Evolutionary conservation across 1,140 invertebrate genomes (phyloP), one percentile per base, ranked within the genome.

Genomic region (Caenorhabditis latens): DNA sequence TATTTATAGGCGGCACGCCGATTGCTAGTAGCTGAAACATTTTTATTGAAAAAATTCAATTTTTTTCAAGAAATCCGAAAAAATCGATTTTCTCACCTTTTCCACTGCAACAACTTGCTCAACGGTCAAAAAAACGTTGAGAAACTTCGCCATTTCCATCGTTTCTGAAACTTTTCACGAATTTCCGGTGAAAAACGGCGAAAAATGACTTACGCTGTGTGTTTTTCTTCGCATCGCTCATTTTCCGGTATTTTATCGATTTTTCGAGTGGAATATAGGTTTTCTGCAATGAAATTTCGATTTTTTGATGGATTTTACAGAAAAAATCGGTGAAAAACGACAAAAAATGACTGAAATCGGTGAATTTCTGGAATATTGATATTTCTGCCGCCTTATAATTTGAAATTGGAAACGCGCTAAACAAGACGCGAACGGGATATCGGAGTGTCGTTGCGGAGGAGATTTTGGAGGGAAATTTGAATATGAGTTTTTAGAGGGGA

Each of bases 141-240:
- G 46, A 79, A 79, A 79, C 16, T 79, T 79, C 53, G 32, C 71
- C 71, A 79, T 50, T 79, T 79, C 71, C 14, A 79, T 40, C 4
- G 42, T 24, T 48, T 24, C 71, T 79, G 46, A 11, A 79, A 79
- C 8, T 79, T 53, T 53, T 53, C 50, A 14, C 32, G 21, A 13
- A 43, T 50, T 48, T 32, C 24, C 13, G 43, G 24, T 79, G 2
- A 11, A 50, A 46, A 46, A 46, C 16, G 46, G n/a, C 32, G 21
- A 14, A 32, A 67, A 21, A 14, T 14, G 53, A 48, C 67, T 43
- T 79, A 79, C 71, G 71, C 21, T 79, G 71, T 4, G 71, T 50
- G 24, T 79, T 21, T 24, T 79, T 79, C 71, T 79, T 79, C 40
- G n/a, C n/a, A 9, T 79, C 71, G 40, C 71, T 79, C 71, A 79